A percentile compares a stretch with the other conserved stretches of the same genome.
Conservation (phyloP, 2,888 invertebrate genomes). For the Euphydryas editha region DNA sequence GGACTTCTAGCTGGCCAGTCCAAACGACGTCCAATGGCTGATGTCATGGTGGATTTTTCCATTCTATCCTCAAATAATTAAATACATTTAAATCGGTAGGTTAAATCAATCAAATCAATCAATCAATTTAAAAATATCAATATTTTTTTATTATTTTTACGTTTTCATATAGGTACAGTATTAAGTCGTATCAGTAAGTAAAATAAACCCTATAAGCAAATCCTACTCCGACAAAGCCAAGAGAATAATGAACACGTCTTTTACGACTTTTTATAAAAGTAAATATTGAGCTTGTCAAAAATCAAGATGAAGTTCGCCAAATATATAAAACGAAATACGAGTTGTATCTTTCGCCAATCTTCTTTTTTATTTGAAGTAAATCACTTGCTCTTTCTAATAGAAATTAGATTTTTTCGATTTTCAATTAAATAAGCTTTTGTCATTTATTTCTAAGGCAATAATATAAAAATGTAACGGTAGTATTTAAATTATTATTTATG, state of each 20-base stretch:
- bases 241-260: not conserved
- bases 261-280: not conserved
- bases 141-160: too few species aligned
- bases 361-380: slow-evolving; percentile 1
- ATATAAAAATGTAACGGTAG: too few species aligned
- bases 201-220: not conserved
- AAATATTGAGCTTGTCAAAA: not conserved
- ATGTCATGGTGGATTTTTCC: too few species aligned
- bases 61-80: too few species aligned
- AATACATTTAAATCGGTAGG: too few species aligned
- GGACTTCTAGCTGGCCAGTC: too few species aligned
- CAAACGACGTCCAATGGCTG: too few species aligned
- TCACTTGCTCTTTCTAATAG: not conserved
- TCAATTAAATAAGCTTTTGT: not conserved
- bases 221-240: not conserved
- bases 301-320: not conserved
- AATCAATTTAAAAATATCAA: too few species aligned
- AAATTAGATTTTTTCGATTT: not conserved
- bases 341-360: not conserved
- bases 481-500: too few species aligned
- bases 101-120: too few species aligned
- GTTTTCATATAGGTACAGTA: too few species aligned
- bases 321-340: not conserved
- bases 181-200: too few species aligned
- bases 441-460: not conserved